A percentile compares a stretch with the other conserved stretches of the same genome.
These are phyloP conservation scores for Neostethus bicornis DNA, from an alignment of 2,797 vertebrate species.

Conservation along the genomic window DNA sequence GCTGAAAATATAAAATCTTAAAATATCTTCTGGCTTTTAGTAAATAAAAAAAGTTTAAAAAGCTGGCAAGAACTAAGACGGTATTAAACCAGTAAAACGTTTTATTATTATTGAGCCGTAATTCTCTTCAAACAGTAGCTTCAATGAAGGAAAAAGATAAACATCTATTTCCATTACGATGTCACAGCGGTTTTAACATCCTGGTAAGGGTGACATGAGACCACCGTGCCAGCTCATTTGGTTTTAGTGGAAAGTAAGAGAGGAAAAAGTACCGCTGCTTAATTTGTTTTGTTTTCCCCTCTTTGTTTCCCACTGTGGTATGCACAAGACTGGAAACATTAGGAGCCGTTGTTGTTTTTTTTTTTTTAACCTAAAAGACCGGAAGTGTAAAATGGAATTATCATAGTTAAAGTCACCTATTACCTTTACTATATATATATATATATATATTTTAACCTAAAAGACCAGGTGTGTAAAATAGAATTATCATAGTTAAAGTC, in stretches of 20 bases:
- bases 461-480: neutral
- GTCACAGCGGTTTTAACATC: constrained; percentile 24
- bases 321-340: constrained; percentile 37
- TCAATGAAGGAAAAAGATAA: constrained; percentile 52
- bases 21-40: neutral
- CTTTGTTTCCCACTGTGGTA: constrained; percentile 29
- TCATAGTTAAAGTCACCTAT: neutral
- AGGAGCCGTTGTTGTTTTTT: neutral
- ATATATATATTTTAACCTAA: neutral
- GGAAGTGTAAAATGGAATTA: neutral
- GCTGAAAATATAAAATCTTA: neutral
- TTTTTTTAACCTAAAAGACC: neutral
- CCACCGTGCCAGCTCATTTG: constrained; percentile 27
- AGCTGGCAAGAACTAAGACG: too few species aligned
- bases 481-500: too few species aligned
- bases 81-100: too few species aligned
- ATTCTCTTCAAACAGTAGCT: constrained; percentile 5
- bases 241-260: constrained; percentile 30
- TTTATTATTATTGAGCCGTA: neutral
- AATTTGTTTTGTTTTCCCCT: constrained; percentile 38
- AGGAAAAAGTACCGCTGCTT: neutral
- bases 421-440: constrained; percentile 6
- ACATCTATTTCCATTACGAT: constrained; percentile 69
- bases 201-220: constrained; percentile 46
- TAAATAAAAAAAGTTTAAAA: too few species aligned